Evolutionary conservation across 2,113 vertebrate species (phyloP).

Genomic region (Columba livia): DNA sequence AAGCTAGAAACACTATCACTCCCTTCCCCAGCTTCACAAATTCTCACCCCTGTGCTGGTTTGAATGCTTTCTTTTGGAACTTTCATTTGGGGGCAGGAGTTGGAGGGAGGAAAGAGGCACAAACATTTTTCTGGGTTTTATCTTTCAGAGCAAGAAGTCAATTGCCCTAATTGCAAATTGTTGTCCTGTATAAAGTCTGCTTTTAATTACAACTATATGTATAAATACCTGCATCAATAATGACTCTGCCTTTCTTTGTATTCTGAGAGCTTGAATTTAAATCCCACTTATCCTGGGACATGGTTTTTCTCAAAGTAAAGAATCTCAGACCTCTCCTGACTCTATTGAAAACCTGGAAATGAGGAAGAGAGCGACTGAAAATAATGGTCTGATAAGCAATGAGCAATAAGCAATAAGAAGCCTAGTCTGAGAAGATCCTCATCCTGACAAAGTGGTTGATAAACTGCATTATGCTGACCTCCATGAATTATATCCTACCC

Average conservation of each 20-base stretch:
- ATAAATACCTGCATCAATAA: not conserved
- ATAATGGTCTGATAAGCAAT: not conserved
- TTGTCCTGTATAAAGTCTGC: not conserved
- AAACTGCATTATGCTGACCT: not conserved
- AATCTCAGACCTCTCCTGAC: not conserved
- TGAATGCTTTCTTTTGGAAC: not conserved
- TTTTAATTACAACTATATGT: not conserved
- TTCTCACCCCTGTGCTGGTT: not conserved
- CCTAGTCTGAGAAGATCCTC: not conserved
- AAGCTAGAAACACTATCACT: not conserved
- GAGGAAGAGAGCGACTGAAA: not conserved
- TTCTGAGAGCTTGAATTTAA: not conserved
- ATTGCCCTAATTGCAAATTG: not conserved
- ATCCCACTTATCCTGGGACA: not conserved
- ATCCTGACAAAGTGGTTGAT: not conserved
- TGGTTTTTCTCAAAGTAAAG: not conserved
- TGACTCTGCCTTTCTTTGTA: not conserved
- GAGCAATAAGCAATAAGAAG: not conserved
- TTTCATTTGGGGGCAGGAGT: no score
- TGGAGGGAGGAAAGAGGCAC: accelerated
- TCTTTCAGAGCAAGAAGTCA: not conserved
- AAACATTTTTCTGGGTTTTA: not conserved
- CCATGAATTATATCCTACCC: not conserved
- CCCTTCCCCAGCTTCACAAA: not conserved
- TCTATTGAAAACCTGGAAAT: not conserved